A percentile compares a stretch with the other conserved stretches of the same genome.
Evolutionary conservation across 2,888 invertebrate species (phyloP).

Genomic region (Melanargia galathea): DNA sequence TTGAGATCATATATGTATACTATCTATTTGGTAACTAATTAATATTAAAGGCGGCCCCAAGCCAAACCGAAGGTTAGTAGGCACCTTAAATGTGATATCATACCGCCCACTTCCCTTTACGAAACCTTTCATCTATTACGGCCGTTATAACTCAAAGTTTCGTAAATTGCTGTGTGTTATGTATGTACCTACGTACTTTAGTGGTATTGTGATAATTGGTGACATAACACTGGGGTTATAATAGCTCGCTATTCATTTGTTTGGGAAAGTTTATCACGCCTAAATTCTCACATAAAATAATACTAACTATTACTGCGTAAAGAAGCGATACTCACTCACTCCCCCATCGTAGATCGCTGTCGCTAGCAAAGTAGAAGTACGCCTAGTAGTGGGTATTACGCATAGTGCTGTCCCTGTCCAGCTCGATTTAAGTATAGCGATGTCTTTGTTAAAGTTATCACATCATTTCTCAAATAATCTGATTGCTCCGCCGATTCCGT

Average conservation of each 20-base stretch:
- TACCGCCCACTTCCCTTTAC: conserved; percentile 21
- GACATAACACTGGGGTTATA: conserved; percentile 27
- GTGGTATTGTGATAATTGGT: conserved; percentile 36
- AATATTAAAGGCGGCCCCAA: background rate
- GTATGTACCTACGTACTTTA: conserved; percentile 23
- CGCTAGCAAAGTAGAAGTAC: too few relatives aligned
- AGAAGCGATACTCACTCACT: too few relatives aligned
- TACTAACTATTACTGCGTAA: too few relatives aligned
- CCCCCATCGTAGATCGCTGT: too few relatives aligned
- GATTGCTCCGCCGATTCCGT: too few relatives aligned
- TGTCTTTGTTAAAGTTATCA: too few relatives aligned
- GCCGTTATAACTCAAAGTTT: conserved; percentile 16
- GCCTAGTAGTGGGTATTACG: too few relatives aligned
- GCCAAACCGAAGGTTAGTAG: background rate
- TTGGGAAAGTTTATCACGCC: conserved; percentile 17
- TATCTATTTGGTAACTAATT: background rate
- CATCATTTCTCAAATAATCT: too few relatives aligned
- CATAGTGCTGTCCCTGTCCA: too few relatives aligned
- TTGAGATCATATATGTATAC: background rate
- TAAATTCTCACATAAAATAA: background rate
- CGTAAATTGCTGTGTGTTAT: conserved; percentile 12
- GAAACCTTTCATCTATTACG: conserved; percentile 20
- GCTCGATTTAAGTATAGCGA: too few relatives aligned
- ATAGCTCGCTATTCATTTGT: conserved; percentile 10
- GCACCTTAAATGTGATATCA: conserved; percentile 14